These are phyloP conservation scores for Monochamus saltuarius DNA, from an alignment of 1,140 invertebrate species.

Conservation along the genomic window DNA sequence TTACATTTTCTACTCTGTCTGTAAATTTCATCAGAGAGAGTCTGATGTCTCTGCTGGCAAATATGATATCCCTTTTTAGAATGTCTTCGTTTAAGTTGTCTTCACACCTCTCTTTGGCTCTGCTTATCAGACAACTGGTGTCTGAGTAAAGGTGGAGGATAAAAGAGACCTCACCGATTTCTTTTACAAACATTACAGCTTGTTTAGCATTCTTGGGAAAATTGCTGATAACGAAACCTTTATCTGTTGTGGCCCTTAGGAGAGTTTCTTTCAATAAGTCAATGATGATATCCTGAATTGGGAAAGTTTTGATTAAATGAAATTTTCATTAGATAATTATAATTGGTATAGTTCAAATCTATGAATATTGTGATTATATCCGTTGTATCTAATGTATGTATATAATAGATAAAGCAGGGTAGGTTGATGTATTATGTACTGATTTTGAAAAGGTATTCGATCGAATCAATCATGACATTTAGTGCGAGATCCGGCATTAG, in stretches of 20 bases:
- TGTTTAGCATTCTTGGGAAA: conserved; percentile 37
- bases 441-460: too few relatives aligned
- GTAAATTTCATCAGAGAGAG: conserved; percentile 14
- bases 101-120: conserved; percentile 21
- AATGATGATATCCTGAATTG: conserved; percentile 27
- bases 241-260: conserved; percentile 19
- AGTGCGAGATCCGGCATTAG: too few relatives aligned
- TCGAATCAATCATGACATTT: too few relatives aligned
- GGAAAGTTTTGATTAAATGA: neutral
- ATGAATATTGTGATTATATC: too few relatives aligned
- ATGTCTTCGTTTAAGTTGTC: conserved; percentile 18
- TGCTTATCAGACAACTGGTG: conserved; percentile 20
- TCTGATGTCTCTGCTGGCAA: conserved; percentile 30
- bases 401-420: too few relatives aligned
- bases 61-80: conserved; percentile 28
- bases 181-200: conserved; percentile 36
- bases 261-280: conserved; percentile 40
- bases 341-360: too few relatives aligned
- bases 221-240: conserved; percentile 34
- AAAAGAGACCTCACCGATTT: conserved; percentile 33
- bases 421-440: too few relatives aligned
- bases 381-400: too few relatives aligned
- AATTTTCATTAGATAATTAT: too few relatives aligned
- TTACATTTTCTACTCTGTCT: conserved; percentile 21
- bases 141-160: conserved; percentile 34